Conservation (phyloP, 2,888 invertebrate genomes). For the Perithous albicinctus region DNA sequence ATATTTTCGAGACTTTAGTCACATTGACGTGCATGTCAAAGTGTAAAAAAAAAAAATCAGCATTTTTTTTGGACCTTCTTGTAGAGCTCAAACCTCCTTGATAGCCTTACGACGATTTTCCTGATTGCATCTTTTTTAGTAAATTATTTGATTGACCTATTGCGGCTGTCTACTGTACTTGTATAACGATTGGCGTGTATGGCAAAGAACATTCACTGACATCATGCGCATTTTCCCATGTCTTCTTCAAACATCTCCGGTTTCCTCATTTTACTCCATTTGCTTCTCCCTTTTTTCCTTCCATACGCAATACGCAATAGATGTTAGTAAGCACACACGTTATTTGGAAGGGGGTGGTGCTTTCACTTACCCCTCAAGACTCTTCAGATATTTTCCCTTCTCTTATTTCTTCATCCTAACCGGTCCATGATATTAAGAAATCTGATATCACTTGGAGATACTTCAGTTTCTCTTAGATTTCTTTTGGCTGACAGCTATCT, state of each 20-base stretch:
- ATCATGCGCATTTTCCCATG: conserved; percentile 42
- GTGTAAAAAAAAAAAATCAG: too few species aligned
- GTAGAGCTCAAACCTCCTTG: too few species aligned
- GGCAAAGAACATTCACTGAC: conserved; percentile 41
- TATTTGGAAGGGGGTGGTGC: background rate
- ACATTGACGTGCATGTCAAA: too few species aligned
- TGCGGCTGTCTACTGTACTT: background rate
- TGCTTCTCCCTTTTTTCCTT: background rate
- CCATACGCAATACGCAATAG: background rate
- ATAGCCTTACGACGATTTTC: too few species aligned
- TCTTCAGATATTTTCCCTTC: background rate
- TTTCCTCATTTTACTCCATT: conserved; percentile 12
- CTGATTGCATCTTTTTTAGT: background rate
- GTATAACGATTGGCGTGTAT: background rate
- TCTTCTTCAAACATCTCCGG: conserved; percentile 12
- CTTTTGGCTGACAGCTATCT: too few species aligned
- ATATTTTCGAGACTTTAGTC: too few species aligned
- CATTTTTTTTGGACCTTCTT: too few species aligned
- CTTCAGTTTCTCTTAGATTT: too few species aligned
- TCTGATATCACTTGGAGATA: too few species aligned
- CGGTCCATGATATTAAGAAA: background rate
- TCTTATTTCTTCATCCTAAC: background rate
- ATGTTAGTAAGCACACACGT: background rate
- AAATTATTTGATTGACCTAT: background rate
- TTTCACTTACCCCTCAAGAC: background rate